These are phyloP conservation scores for Taeniopygia guttata DNA, from an alignment of 2,797 vertebrate species.

Conservation along the genomic window DNA sequence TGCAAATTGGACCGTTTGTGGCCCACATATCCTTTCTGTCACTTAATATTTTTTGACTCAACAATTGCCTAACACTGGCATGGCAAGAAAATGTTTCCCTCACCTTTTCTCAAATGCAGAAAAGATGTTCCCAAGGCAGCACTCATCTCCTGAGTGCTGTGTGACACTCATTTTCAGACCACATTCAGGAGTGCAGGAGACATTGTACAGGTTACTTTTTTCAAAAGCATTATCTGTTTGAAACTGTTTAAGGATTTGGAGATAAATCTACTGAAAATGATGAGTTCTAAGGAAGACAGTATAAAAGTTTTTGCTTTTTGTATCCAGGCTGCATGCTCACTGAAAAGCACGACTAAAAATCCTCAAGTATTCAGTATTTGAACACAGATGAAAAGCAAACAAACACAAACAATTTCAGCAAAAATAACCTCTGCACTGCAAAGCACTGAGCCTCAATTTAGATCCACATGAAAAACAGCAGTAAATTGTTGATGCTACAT, in stretches of 20 bases:
- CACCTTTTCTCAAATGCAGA: not conserved
- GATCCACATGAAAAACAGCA: not conserved
- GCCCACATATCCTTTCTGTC: not conserved
- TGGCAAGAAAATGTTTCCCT: not conserved
- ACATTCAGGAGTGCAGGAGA: not conserved
- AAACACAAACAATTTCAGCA: not conserved
- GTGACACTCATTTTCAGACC: not conserved
- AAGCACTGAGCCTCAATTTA: not conserved
- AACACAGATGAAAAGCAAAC: not conserved
- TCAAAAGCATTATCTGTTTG: not conserved
- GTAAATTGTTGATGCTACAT: not conserved
- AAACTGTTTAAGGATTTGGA: not conserved
- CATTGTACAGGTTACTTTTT: not conserved
- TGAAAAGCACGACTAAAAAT: not conserved
- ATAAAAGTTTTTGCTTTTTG: not conserved
- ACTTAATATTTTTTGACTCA: not conserved
- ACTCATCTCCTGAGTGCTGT: not conserved
- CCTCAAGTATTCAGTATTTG: not conserved
- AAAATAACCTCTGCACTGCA: not conserved
- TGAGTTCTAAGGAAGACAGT: not conserved
- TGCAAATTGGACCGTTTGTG: not conserved
- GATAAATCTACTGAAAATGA: not conserved
- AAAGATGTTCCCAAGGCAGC: not conserved
- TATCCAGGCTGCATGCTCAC: not conserved
- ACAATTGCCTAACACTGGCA: not conserved